phyloP scores from a whole-genome alignment of 2,113 vertebrate genomes.

The Sitta europaea region DNA sequence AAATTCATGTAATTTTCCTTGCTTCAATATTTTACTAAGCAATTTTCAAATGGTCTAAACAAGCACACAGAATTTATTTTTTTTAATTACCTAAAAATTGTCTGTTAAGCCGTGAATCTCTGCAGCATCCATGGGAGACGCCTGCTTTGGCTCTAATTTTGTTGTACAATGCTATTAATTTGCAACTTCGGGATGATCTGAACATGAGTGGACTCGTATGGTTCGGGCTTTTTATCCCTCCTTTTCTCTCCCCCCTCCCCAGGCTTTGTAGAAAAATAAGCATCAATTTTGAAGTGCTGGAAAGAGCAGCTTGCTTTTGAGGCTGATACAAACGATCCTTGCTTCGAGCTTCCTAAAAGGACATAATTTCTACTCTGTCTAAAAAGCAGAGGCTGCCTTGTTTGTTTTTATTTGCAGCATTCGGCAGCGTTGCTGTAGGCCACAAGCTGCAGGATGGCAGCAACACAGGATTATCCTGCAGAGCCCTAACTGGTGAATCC shows the following conservation, averaged over 20 bases:
- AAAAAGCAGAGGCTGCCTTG: slow-evolving; percentile 28
- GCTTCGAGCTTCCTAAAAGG: slow-evolving; percentile 49
- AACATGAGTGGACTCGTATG: neutral
- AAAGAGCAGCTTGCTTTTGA: slow-evolving; percentile 37
- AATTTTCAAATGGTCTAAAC: neutral
- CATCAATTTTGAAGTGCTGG: neutral
- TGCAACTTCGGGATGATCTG: neutral
- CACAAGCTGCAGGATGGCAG: slow-evolving; percentile 54
- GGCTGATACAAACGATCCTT: slow-evolving; percentile 23
- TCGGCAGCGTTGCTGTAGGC: slow-evolving; percentile 63
- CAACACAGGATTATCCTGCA: slow-evolving; percentile 65
- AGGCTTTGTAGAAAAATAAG: slow-evolving; percentile 39
- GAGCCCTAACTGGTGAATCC: slow-evolving; percentile 45
- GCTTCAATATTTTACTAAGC: neutral
- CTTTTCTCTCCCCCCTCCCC: neutral
- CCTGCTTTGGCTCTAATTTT: slow-evolving; percentile 1
- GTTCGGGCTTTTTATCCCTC: neutral
- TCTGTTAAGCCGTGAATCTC: neutral
- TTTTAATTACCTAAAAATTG: neutral
- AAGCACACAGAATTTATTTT: neutral
- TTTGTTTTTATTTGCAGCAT: slow-evolving; percentile 68
- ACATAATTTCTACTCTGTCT: slow-evolving; percentile 28
- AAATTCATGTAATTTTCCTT: neutral
- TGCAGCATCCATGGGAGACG: neutral
- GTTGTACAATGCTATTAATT: slow-evolving; percentile 12